A percentile compares a stretch with the other conserved stretches of the same genome.
phyloP scores from a whole-genome alignment of 2,888 invertebrate species.

The Lamellibrachia satsuma region DNA sequence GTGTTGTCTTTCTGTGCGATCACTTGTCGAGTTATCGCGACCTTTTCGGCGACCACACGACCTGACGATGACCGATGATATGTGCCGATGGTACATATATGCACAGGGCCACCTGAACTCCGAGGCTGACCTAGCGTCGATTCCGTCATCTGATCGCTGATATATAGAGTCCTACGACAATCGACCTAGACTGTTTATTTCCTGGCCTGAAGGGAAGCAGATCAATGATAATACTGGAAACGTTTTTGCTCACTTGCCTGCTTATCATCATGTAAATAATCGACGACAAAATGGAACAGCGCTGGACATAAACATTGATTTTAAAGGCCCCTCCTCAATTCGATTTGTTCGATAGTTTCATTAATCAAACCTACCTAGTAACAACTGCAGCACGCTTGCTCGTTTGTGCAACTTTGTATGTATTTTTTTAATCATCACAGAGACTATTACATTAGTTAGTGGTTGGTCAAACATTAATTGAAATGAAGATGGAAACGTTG shows the following conservation, averaged over 20 bases:
- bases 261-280: too few species aligned
- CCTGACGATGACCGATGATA: background rate
- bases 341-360: too few species aligned
- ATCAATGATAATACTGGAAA: background rate
- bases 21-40: background rate
- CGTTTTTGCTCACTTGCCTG: background rate
- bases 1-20: background rate
- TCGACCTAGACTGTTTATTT: background rate
- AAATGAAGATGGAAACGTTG: too few species aligned
- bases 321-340: too few species aligned
- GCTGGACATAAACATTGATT: too few species aligned
- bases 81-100: background rate
- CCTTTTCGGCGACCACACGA: background rate
- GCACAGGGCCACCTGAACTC: background rate
- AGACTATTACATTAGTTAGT: too few species aligned
- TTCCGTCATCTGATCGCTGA: background rate
- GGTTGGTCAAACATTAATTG: too few species aligned
- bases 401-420: too few species aligned
- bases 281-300: too few species aligned
- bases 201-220: background rate
- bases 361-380: too few species aligned
- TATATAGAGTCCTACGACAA: background rate
- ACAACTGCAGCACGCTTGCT: too few species aligned
- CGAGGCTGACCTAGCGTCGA: background rate
- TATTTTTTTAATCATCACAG: too few species aligned